Percentiles rank a stretch among this genome's conserved stretches.
Conservation (phyloP, 1,140 invertebrate genomes). For the Paraescarpia echinospica region DNA sequence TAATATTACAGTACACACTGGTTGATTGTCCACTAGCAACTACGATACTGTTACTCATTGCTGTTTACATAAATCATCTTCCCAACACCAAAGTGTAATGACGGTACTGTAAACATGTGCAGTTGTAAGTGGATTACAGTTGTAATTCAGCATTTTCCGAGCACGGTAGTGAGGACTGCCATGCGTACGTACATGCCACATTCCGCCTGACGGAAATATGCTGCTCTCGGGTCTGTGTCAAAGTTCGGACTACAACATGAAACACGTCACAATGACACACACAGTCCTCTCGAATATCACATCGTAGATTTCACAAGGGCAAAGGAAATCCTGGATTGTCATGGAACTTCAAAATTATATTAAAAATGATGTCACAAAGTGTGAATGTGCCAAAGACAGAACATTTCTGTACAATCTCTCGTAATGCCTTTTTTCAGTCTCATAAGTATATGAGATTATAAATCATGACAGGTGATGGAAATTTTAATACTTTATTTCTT, state of each 20-base stretch:
- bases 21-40: background rate
- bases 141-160: constrained; percentile 52
- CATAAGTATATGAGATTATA: no score
- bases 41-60: background rate
- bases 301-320: no score
- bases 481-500: no score
- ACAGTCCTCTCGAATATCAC: no score
- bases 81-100: background rate
- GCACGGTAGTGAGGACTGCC: constrained; percentile 90
- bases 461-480: no score
- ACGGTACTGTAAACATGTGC: background rate
- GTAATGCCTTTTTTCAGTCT: no score
- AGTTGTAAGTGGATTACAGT: background rate
- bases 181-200: constrained; percentile 98
- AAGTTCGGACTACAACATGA: constrained; percentile 70
- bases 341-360: no score
- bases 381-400: no score
- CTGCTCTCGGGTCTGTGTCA: constrained; percentile 92
- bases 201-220: constrained; percentile 97
- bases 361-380: no score
- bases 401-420: no score
- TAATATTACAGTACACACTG: background rate
- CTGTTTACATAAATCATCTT: background rate
- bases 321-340: no score
- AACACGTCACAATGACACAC: constrained; percentile 45